Evolutionary conservation across 2,888 invertebrate genomes (phyloP), one percentile per base, ranked within the genome.

Genomic region (Leucoma salicis): DNA sequence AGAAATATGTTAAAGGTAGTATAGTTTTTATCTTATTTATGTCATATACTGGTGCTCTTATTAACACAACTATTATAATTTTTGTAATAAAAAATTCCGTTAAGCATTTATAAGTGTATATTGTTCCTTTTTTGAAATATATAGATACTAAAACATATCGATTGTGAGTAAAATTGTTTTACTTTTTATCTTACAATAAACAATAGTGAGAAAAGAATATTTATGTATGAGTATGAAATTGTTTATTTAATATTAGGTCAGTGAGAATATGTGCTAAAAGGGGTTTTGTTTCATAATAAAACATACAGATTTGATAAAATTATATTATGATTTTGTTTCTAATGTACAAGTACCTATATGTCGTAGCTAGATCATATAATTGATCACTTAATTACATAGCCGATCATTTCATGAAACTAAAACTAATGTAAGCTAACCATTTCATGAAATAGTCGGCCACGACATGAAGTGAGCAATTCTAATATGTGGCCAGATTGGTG

Each of bases 81-180:
- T 45, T 57, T 60, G 49, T 42, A 39, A 47, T 49, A 56, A 44
- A 65, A 67, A 66, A 83, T 83, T 83, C 83, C 83, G 64, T 57
- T 65, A 74, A 73, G 84, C 84, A 84, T 84, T 84, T 84, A 84
- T 66, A 60, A 42, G 47, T 57, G 38, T 55, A 31, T 55, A 52
- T 54, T 31, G 59, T 59, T 59, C 59, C 63, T 59, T 57, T n/a
- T n/a, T n/a, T n/a, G n/a, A n/a, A 42, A 48, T 46, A 39, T 29
- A 34, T n/a, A n/a, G n/a, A n/a, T 40, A 36, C 35, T 46, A 40
- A 35, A 42, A 18, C 42, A 44, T 37, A 2, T 49, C 46, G 42
- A 13, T 2, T 21, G 8, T 21, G 21, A 49, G 43, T 33, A 24
- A 45, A 28, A 10, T 12, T 28, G 28, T 28, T 1, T 28, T 11